A percentile compares a stretch with the other conserved stretches of the same genome.
These are phyloP conservation scores for Naja naja DNA, from an alignment of 2,113 vertebrate species.

Conservation along the genomic window DNA sequence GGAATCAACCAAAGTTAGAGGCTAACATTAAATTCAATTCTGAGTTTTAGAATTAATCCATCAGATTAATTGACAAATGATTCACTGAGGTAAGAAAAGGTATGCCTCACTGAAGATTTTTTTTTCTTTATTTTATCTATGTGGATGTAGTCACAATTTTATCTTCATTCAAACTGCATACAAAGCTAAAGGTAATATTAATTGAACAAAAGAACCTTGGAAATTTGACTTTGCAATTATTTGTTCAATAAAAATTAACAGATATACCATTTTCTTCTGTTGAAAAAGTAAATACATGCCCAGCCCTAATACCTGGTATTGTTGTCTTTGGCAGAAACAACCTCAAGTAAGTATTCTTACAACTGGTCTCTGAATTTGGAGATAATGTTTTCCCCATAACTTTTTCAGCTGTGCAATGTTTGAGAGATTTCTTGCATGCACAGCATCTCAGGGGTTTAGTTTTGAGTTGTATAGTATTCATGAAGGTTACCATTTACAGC, in stretches of 20 bases:
- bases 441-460: neutral
- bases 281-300: neutral
- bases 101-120: neutral
- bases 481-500: neutral
- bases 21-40: constrained; percentile 15
- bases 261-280: neutral
- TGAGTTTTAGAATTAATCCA: constrained; percentile 46
- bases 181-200: neutral
- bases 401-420: neutral
- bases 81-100: neutral
- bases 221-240: neutral
- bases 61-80: constrained; percentile 45
- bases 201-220: neutral
- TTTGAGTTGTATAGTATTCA: neutral
- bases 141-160: neutral
- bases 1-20: neutral
- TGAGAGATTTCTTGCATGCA: neutral
- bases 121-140: constrained; percentile 8
- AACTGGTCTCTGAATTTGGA: neutral
- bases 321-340: neutral
- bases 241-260: neutral
- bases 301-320: neutral
- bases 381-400: neutral
- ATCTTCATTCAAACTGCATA: neutral
- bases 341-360: neutral